phyloP scores from a whole-genome alignment of 2,888 invertebrate species.

The Nipponacmea schrenckii region DNA sequence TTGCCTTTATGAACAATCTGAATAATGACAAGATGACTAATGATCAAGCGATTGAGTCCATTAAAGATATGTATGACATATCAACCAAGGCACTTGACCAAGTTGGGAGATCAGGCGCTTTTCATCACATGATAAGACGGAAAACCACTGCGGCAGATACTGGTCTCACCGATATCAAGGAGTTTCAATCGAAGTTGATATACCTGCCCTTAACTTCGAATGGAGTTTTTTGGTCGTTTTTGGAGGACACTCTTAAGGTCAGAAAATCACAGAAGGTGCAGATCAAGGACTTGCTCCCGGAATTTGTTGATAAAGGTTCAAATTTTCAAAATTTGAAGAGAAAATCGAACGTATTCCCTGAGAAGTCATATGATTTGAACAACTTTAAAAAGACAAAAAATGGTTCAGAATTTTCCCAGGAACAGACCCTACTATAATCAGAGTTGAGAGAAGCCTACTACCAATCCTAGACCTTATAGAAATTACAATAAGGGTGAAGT shows the following conservation, averaged over 20 bases:
- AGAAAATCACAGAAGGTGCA: constrained; percentile 33
- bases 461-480: not conserved
- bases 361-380: too few species aligned
- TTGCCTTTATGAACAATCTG: not conserved
- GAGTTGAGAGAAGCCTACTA: too few species aligned
- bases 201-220: not conserved
- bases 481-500: too few species aligned
- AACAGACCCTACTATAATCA: too few species aligned
- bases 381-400: too few species aligned
- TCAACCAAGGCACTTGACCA: not conserved
- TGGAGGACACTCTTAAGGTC: constrained; percentile 26
- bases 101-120: not conserved
- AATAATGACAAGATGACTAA: not conserved
- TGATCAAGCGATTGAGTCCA: not conserved
- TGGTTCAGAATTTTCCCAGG: too few species aligned
- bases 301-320: not conserved
- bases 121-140: not conserved
- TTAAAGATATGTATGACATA: not conserved
- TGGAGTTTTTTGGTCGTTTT: constrained; percentile 27
- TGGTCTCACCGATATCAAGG: not conserved
- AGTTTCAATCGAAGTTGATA: not conserved
- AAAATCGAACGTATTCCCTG: too few species aligned
- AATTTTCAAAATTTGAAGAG: not conserved
- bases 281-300: constrained; percentile 21
- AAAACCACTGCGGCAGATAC: not conserved